Percentiles rank a stretch among this genome's conserved stretches.
These are phyloP conservation scores for Onychomys leucogaster DNA, from an alignment of 2,797 vertebrate species.

Conservation along the genomic window DNA sequence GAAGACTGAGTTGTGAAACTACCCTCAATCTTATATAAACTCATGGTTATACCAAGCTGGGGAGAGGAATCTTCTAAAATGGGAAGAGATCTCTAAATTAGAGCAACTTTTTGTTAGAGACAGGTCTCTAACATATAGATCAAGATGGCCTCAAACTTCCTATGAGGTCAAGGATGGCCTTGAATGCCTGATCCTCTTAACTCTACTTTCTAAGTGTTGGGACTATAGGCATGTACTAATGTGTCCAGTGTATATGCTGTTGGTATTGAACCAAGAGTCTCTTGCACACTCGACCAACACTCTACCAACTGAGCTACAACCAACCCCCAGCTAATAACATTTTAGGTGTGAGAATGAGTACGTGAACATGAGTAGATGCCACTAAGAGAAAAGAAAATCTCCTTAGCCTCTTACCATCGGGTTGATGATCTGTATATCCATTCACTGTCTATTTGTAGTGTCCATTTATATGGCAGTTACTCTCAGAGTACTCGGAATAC, in stretches of 20 bases:
- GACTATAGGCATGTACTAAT: neutral
- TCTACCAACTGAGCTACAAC: neutral
- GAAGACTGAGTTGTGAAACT: neutral
- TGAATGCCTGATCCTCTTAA: neutral
- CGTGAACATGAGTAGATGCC: neutral
- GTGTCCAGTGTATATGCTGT: neutral
- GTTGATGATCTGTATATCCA: neutral
- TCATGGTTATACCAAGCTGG: neutral
- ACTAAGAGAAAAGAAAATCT: neutral
- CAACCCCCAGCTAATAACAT: neutral
- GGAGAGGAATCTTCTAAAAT: neutral
- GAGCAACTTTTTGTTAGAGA: neutral
- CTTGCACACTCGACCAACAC: neutral
- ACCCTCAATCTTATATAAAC: neutral
- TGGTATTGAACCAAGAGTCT: neutral
- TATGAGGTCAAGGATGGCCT: neutral
- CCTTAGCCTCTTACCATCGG: neutral
- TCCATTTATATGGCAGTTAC: neutral
- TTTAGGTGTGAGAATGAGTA: neutral
- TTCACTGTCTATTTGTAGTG: neutral
- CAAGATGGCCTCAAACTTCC: neutral
- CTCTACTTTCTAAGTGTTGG: neutral
- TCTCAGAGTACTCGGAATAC: neutral
- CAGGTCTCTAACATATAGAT: neutral
- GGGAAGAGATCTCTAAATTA: neutral